Evolutionary conservation across 2,888 invertebrate genomes (phyloP).

Genomic region (Myopa testacea): DNA sequence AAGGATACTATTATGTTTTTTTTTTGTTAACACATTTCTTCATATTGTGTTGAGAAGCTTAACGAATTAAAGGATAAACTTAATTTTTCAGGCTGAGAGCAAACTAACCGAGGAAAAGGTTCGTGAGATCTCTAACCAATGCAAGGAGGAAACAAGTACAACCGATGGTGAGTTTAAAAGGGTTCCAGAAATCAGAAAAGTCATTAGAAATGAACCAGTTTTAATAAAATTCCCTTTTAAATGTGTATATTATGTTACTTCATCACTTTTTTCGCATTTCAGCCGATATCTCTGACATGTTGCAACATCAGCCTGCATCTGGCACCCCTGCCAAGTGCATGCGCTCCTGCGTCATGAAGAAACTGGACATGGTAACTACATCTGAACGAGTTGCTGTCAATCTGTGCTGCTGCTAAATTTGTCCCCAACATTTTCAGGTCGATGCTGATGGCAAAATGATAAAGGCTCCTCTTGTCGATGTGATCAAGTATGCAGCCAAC

Average conservation of each 20-base stretch:
- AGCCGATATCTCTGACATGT: not conserved
- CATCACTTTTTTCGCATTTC: not conserved
- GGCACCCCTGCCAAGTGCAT: not conserved
- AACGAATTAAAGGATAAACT: too few relatives aligned
- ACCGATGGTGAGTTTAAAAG: constrained; percentile 57
- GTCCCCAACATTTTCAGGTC: not conserved
- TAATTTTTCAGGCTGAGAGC: constrained; percentile 42
- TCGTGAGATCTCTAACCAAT: constrained; percentile 53
- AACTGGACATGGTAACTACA: not conserved
- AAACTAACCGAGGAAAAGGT: constrained; percentile 54
- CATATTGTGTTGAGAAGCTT: too few relatives aligned
- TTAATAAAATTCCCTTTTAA: not conserved
- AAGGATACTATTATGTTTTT: too few relatives aligned
- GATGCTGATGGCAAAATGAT: constrained; percentile 54
- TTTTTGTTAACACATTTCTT: too few relatives aligned
- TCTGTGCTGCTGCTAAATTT: not conserved
- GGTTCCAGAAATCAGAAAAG: not conserved
- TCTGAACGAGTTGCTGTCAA: not conserved
- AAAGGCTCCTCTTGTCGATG: constrained; percentile 50
- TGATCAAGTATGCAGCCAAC: constrained; percentile 51
- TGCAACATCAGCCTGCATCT: not conserved
- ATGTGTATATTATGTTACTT: not conserved
- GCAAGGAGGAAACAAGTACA: constrained; percentile 61
- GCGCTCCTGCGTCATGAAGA: not conserved
- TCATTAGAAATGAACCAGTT: not conserved